Conservation (phyloP, 2,888 invertebrate genomes). For the Nomada fucata region DNA sequence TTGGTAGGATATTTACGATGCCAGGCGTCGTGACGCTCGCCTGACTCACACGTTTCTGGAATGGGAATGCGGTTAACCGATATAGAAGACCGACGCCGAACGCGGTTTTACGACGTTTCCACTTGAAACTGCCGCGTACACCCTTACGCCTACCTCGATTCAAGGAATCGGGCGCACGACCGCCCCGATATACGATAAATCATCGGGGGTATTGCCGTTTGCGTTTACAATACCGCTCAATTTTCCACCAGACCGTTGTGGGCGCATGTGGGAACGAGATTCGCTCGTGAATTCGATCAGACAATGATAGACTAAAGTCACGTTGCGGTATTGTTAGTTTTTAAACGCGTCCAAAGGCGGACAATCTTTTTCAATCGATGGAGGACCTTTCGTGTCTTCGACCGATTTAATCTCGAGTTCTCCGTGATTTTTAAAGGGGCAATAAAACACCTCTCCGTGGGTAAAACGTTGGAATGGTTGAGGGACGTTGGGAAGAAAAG, state of each 20-base stretch:
- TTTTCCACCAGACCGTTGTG: neutral
- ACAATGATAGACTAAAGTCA: neutral
- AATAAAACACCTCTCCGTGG: no score
- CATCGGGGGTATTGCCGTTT: constrained; percentile 41
- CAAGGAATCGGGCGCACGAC: constrained; percentile 43
- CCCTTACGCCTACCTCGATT: constrained; percentile 31
- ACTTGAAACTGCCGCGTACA: constrained; percentile 43
- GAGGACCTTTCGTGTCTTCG: neutral
- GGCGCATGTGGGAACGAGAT: constrained; percentile 31
- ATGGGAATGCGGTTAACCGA: constrained; percentile 69
- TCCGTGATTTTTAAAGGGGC: neutral
- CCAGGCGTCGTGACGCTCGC: constrained; percentile 59
- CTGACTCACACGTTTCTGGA: constrained; percentile 66
- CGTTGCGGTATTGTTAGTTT: neutral
- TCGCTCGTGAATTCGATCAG: neutral
- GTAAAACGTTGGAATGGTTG: no score
- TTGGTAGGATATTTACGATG: constrained; percentile 73
- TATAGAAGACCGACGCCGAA: constrained; percentile 29
- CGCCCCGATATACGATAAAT: constrained; percentile 44
- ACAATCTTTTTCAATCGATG: neutral
- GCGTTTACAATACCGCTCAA: constrained; percentile 43
- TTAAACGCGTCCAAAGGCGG: neutral
- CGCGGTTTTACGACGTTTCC: constrained; percentile 61
- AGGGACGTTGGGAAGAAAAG: neutral
- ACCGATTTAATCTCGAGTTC: neutral